Evolutionary conservation across 2,113 vertebrate species (phyloP).

Genomic region (Elanoides forficatus): DNA sequence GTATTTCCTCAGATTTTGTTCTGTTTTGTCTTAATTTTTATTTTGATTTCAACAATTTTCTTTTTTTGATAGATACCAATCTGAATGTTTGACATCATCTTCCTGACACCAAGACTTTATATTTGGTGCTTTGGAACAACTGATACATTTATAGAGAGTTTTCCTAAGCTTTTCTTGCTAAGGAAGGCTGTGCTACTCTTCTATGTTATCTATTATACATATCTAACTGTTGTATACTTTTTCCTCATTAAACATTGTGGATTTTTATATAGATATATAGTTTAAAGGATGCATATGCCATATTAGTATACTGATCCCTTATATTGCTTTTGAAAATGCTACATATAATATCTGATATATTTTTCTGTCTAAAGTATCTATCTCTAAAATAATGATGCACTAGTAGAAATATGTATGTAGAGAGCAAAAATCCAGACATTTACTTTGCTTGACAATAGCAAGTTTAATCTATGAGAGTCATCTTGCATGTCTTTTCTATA

Average conservation of each 20-base stretch:
- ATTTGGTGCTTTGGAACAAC: not conserved
- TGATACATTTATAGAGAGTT: not conserved
- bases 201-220: not conserved
- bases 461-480: not conserved
- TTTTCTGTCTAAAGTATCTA: not conserved
- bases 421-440: not conserved
- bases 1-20: not conserved
- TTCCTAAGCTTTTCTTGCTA: not conserved
- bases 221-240: not conserved
- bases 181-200: not conserved
- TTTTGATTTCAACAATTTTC: not conserved
- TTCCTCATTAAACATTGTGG: not conserved
- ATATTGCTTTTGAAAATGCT: not conserved
- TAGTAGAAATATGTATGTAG: not conserved
- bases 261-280: not conserved
- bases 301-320: not conserved
- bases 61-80: not conserved
- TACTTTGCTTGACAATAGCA: not conserved
- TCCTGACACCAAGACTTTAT: not conserved
- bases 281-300: not conserved
- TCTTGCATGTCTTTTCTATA: not conserved
- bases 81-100: not conserved
- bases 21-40: not conserved
- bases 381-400: not conserved
- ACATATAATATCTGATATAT: not conserved